Percentiles rank a stretch among this genome's conserved stretches.
Conservation (phyloP, 2,888 invertebrate genomes). For the Gryllus longicercus region DNA sequence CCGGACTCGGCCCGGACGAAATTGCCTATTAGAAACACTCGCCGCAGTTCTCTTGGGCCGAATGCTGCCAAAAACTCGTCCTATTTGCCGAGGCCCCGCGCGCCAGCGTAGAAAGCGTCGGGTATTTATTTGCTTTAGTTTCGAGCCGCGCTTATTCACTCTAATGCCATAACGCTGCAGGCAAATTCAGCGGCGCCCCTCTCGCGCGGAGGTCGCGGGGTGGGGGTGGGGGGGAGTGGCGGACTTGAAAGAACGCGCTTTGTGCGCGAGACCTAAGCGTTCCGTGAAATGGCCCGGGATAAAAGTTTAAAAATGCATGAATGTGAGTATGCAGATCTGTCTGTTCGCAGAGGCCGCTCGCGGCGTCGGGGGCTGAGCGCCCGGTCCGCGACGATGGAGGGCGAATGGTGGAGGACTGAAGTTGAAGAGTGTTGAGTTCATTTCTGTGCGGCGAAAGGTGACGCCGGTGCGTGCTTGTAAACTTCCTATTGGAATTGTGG, state of each 20-base stretch:
- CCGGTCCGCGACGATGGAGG: neutral
- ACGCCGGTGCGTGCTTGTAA: too few relatives aligned
- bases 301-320: conserved; percentile 4
- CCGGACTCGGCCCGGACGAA: neutral
- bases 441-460: neutral
- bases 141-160: neutral
- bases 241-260: neutral
- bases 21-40: conserved; percentile 3
- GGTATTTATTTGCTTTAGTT: neutral
- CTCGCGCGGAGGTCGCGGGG: neutral
- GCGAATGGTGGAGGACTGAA: neutral
- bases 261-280: neutral
- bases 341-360: neutral
- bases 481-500: too few relatives aligned
- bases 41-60: neutral
- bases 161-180: neutral
- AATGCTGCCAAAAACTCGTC: neutral
- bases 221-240: neutral
- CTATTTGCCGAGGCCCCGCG: neutral
- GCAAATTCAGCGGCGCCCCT: neutral
- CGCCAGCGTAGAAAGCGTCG: neutral
- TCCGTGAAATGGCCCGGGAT: neutral
- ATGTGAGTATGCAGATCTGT: neutral
- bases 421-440: neutral
- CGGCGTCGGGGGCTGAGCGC: neutral